Conservation (phyloP, 2,888 invertebrate genomes). For the Drosophila putrida region DNA sequence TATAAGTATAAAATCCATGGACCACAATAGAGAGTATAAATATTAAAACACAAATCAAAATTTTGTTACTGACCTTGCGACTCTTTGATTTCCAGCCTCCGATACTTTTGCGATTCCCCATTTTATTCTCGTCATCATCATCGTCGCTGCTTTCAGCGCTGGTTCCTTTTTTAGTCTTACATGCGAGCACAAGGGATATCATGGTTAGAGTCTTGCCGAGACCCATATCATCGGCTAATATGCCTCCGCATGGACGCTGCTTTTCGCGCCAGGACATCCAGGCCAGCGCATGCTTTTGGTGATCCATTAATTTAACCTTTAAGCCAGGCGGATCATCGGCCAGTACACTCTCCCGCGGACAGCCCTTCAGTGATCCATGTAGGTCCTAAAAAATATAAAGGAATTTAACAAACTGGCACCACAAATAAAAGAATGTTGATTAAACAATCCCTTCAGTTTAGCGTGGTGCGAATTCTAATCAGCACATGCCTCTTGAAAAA, state of each 20-base stretch:
- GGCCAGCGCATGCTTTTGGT: conserved; percentile 93
- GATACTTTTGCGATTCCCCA: conserved; percentile 13
- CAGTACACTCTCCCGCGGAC: conserved; percentile 88
- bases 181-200: conserved; percentile 90
- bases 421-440: neutral
- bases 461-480: conserved; percentile 67
- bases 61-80: conserved; percentile 76
- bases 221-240: conserved; percentile 89
- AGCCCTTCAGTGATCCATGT: conserved; percentile 89
- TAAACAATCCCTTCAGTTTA: neutral
- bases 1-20: no score
- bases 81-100: conserved; percentile 81
- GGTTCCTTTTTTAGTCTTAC: conserved; percentile 85
- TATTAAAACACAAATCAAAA: no score
- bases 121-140: conserved; percentile 51
- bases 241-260: conserved; percentile 94
- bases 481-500: conserved; percentile 35
- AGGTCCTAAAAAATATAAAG: conserved; percentile 85
- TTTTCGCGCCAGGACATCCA: conserved; percentile 96
- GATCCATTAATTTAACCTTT: conserved; percentile 90
- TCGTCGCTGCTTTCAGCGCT: conserved; percentile 63
- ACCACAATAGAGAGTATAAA: no score
- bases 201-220: conserved; percentile 92
- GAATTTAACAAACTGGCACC: neutral
- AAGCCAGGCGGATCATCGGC: conserved; percentile 89